Evolutionary conservation across 2,113 vertebrate genomes (phyloP).

Genomic region (Serinus canaria): DNA sequence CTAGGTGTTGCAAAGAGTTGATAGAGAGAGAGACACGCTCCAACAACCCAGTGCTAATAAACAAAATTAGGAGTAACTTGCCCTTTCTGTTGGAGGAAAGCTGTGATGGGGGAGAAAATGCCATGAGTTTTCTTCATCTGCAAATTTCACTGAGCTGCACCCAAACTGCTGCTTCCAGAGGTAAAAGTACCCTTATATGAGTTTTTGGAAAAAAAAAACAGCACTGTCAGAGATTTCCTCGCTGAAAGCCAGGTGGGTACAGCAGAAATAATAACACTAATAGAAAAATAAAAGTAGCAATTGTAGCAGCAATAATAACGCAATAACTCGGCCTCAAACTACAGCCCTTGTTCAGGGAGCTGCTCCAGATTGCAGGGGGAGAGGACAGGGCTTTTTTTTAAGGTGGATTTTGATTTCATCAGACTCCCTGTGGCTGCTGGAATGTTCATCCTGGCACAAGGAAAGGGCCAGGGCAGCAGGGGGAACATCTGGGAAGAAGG

Average conservation of each 20-base stretch:
- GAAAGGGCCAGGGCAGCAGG: background rate
- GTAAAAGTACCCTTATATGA: background rate
- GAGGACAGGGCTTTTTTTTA: background rate
- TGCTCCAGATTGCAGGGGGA: background rate
- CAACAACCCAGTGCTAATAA: background rate
- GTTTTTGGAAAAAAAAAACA: background rate
- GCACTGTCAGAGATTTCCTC: background rate
- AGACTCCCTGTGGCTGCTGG: background rate
- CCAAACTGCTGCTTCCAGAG: background rate
- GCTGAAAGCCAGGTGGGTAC: background rate
- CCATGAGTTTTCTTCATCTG: background rate
- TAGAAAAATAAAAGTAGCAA: slow-evolving; percentile 1
- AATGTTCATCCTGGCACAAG: background rate
- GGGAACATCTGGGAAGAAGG: background rate
- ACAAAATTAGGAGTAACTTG: background rate
- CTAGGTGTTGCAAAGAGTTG: background rate
- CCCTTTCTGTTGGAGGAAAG: background rate
- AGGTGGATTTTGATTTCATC: background rate
- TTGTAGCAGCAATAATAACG: background rate
- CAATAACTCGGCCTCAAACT: background rate
- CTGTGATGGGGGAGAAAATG: background rate
- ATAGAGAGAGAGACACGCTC: background rate
- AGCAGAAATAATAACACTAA: background rate
- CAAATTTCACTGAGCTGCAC: background rate
- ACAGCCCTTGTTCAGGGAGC: background rate